Evolutionary conservation across 2,888 invertebrate genomes (phyloP), one percentile per base, ranked within the genome.

Genomic region (Torymus tubicola): DNA sequence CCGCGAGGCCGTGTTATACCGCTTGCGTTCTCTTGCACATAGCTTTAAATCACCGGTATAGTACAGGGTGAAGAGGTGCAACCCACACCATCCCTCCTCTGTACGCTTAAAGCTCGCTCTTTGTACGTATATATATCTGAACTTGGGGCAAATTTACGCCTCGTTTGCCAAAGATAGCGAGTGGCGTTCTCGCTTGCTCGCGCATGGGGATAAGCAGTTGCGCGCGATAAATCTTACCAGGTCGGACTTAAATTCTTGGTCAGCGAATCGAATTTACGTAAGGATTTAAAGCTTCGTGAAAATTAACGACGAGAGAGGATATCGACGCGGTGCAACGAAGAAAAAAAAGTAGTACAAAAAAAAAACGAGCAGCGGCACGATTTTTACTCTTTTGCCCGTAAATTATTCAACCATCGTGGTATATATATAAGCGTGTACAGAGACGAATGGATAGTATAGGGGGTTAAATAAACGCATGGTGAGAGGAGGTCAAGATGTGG

Each of bases 201-300:
- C 31, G n/a, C n/a, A n/a, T n/a, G 24, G n/a, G 71, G 61, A 76
- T 78, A 77, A 82, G 70, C 70, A 76, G 77, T 70, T 60, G n/a
- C n/a, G 73, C 13, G 42, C 76, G 67, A 78, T 81, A 82, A 82
- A 82, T 82, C 75, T 77, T 60, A 42, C 16, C n/a, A n/a, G n/a
- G 50, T 5, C 53, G 16, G 73, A 64, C 50, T 77, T 68, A 65
- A 74, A 69, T 60, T 70, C 68, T 50, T 69, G 79, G 69, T 80
- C 77, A 65, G 82, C 82, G 77, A 77, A 76, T 82, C 76, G 76
- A 82, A 82, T 82, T 82, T 76, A 69, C 72, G 73, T 61, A 75
- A 65, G 78, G 78, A 78, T 78, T 81, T 78, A 71, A 67, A 74
- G 78, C 78, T 60, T 14, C 31, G 70, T 71, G 53, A n/a, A n/a